Conservation (phyloP, 2,797 vertebrate genomes). For the Acanthurus tractus region DNA sequence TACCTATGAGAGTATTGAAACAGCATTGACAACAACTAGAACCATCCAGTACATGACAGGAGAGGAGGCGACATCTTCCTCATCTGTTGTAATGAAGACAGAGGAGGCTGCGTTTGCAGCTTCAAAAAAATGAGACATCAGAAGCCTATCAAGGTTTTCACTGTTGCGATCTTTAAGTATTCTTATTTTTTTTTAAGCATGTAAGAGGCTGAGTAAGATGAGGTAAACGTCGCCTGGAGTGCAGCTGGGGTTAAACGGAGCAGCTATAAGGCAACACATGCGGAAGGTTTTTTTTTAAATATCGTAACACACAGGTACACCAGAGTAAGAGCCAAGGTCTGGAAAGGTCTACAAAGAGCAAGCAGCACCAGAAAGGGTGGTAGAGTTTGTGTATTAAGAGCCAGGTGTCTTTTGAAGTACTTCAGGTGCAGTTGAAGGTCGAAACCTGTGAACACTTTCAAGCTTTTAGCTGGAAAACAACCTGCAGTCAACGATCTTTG, state of each 20-base stretch:
- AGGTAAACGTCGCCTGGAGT: slow-evolving; percentile 41
- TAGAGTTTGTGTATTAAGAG: neutral
- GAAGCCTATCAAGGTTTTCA: slow-evolving; percentile 27
- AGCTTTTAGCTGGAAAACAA: slow-evolving; percentile 16
- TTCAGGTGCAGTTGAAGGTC: neutral
- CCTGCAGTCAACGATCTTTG: neutral
- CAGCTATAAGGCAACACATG: slow-evolving; percentile 80
- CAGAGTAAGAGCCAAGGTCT: slow-evolving; percentile 32
- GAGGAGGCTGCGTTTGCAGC: neutral
- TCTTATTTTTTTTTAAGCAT: neutral
- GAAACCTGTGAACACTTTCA: slow-evolving; percentile 6
- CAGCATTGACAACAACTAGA: slow-evolving; percentile 61
- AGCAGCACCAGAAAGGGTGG: slow-evolving; percentile 19
- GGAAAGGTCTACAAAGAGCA: slow-evolving; percentile 41
- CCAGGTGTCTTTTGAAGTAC: slow-evolving; percentile 1
- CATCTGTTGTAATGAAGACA: neutral
- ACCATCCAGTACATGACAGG: slow-evolving; percentile 58
- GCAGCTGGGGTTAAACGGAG: slow-evolving; percentile 49
- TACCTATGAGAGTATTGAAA: slow-evolving; percentile 61
- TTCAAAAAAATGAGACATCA: slow-evolving; percentile 16
- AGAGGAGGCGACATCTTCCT: slow-evolving; percentile 39
- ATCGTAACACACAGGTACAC: slow-evolving; percentile 51
- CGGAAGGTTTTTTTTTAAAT: slow-evolving; percentile 40
- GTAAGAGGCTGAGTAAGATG: slow-evolving; percentile 26
- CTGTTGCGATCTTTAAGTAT: neutral